phyloP scores from a whole-genome alignment of 2,113 vertebrate genomes.

The Peromyscus leucopus region DNA sequence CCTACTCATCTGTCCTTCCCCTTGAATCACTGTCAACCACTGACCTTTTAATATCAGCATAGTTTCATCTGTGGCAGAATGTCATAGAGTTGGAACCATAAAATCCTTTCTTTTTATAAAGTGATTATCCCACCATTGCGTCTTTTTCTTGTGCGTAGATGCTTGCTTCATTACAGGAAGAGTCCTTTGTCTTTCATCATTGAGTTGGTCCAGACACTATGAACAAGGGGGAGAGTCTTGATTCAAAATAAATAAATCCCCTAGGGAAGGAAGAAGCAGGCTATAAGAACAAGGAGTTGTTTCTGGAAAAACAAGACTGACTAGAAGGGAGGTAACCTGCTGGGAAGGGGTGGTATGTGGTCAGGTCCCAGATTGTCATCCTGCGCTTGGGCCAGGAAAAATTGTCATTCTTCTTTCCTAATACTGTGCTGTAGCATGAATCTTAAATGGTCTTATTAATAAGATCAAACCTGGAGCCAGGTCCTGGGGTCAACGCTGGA shows the following conservation, averaged over 20 bases:
- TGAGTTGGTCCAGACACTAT: background rate
- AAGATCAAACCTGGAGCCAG: too few species aligned
- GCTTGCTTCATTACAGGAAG: background rate
- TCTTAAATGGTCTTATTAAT: too few species aligned
- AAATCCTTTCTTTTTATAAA: background rate
- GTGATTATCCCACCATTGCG: too few species aligned
- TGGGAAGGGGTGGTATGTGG: background rate
- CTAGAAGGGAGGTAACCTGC: background rate
- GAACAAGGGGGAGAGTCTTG: background rate
- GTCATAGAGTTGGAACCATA: background rate
- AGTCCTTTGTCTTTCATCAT: background rate
- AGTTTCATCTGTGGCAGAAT: background rate
- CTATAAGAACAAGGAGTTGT: background rate
- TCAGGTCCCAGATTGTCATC: background rate
- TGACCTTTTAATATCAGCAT: background rate
- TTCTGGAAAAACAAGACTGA: background rate
- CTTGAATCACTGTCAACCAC: background rate
- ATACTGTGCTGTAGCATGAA: too few species aligned
- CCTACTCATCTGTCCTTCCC: background rate
- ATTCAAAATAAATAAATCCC: background rate
- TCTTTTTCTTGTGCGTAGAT: background rate
- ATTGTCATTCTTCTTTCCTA: background rate
- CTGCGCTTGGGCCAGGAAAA: background rate
- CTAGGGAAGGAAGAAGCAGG: background rate
- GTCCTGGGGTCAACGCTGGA: too few species aligned